A percentile compares a stretch with the other conserved stretches of the same genome.
Conservation (phyloP, 1,140 invertebrate species). For the Nixonia krombeini region DNA sequence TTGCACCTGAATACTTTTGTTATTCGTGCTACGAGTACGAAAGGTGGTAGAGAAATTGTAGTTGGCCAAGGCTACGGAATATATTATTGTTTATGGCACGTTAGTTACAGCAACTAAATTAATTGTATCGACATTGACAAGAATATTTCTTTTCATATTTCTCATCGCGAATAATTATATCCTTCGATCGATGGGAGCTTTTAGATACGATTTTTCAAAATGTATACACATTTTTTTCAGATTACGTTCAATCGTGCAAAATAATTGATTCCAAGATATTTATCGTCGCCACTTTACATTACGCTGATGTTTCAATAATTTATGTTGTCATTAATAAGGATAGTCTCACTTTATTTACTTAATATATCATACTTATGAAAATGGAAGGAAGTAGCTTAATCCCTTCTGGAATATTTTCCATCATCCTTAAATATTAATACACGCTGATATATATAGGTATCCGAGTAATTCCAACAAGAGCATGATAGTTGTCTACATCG, state of each 20-base stretch:
- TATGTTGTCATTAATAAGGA: too few relatives aligned
- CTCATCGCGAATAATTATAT: slow-evolving; percentile 25
- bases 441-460: too few relatives aligned
- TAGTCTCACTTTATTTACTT: too few relatives aligned
- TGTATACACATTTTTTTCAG: slow-evolving; percentile 7
- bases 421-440: too few relatives aligned
- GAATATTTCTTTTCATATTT: slow-evolving; percentile 21
- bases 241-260: too few relatives aligned
- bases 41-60: slow-evolving; percentile 32
- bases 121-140: slow-evolving; percentile 34
- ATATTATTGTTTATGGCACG: slow-evolving; percentile 38
- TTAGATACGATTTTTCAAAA: slow-evolving; percentile 27
- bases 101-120: slow-evolving; percentile 35
- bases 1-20: slow-evolving; percentile 40
- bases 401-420: too few relatives aligned
- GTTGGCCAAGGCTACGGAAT: slow-evolving; percentile 21
- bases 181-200: slow-evolving; percentile 33
- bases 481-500: neutral
- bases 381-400: too few relatives aligned
- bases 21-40: slow-evolving; percentile 22
- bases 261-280: neutral
- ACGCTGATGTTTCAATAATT: neutral
- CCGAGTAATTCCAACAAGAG: neutral
- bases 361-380: too few relatives aligned
- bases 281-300: neutral